Evolutionary conservation across 1,140 invertebrate genomes (phyloP).

Genomic region (Euura saliciscinereae): DNA sequence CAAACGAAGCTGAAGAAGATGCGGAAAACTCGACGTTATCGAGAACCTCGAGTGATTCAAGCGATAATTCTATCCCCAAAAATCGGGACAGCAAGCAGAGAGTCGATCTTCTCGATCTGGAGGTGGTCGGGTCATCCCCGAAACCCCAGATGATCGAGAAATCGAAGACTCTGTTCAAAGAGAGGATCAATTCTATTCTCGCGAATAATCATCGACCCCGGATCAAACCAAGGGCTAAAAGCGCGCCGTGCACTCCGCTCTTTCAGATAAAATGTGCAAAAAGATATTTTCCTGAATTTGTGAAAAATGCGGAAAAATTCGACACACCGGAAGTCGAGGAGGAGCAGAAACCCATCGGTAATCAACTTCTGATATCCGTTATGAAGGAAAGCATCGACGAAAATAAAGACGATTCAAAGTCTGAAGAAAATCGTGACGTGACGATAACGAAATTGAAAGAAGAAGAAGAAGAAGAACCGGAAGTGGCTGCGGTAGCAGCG

Average conservation of each 20-base stretch:
- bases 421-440: not conserved
- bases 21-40: not conserved
- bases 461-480: not conserved
- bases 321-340: not conserved
- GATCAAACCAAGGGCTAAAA: conserved; percentile 10
- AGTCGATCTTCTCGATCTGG: conserved; percentile 15
- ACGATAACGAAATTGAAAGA: not conserved
- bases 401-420: not conserved
- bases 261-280: conserved; percentile 20
- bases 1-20: too few species aligned
- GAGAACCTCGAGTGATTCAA: not conserved
- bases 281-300: not conserved
- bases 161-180: not conserved
- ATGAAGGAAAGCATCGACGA: not conserved
- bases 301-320: not conserved
- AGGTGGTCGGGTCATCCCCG: not conserved
- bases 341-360: not conserved
- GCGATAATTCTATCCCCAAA: conserved; percentile 12
- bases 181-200: not conserved
- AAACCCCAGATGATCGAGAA: not conserved
- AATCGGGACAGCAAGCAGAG: conserved; percentile 16
- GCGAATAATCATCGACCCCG: not conserved
- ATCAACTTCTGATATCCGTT: not conserved
- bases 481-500: not conserved
- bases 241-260: conserved; percentile 14